Percentiles rank a stretch among this genome's conserved stretches.
Conservation (phyloP, 1,140 invertebrate species). For the Drosophila navojoa region DNA sequence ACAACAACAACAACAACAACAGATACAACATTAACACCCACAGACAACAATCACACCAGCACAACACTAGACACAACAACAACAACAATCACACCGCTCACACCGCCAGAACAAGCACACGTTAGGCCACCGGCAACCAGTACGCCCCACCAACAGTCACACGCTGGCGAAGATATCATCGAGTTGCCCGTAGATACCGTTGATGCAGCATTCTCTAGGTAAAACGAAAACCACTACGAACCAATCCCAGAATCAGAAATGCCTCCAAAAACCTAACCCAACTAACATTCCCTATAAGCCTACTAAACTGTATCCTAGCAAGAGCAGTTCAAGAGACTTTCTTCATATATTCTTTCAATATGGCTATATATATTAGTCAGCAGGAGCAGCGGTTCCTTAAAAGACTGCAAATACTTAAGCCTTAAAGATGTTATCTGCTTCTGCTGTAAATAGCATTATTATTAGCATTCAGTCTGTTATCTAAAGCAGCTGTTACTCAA, state of each 20-base stretch:
- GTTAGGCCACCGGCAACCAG: conserved; percentile 51
- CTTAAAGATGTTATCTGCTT: no score
- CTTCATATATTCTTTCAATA: no score
- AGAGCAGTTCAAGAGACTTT: no score
- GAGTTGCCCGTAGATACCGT: conserved; percentile 79
- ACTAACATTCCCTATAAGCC: not conserved
- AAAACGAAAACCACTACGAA: conserved; percentile 36
- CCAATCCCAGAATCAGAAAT: not conserved
- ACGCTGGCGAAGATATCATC: conserved; percentile 68
- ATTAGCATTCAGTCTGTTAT: not conserved
- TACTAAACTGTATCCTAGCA: no score
- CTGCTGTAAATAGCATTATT: no score
- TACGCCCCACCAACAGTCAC: conserved; percentile 61
- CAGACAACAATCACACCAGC: conserved; percentile 49
- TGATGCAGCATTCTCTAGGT: conserved; percentile 74
- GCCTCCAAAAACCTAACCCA: not conserved
- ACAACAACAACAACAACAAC: conserved; percentile 40
- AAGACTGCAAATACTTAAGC: no score
- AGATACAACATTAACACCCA: conserved; percentile 44
- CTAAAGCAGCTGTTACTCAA: not conserved
- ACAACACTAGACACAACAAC: conserved; percentile 70
- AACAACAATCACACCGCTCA: conserved; percentile 72
- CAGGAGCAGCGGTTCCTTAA: no score
- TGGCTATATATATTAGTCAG: no score
- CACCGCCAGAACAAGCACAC: conserved; percentile 72